A percentile compares a stretch with the other conserved stretches of the same genome.
Evolutionary conservation across 64 coral and sea anemone species (phyloP).

Genomic region (Platygyra sinensis): DNA sequence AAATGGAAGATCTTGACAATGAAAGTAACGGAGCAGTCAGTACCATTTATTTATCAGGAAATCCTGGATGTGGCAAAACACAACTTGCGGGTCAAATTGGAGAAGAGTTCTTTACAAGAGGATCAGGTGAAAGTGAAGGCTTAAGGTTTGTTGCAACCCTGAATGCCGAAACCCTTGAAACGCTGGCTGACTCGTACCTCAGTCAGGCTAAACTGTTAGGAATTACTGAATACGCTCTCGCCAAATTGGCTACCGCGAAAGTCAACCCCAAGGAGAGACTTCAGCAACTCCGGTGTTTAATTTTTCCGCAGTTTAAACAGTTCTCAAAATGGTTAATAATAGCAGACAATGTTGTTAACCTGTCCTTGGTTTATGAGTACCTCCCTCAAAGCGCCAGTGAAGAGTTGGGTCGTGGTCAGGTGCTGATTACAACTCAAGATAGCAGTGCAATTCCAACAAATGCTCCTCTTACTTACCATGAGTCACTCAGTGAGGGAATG

Average conservation of each 20-base stretch:
- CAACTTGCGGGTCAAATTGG: conserved; percentile 42
- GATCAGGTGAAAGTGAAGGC: background rate
- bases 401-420: conserved; percentile 1
- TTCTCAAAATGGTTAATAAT: conserved; percentile 13
- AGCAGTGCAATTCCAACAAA: background rate
- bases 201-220: background rate
- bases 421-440: conserved; percentile 35
- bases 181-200: conserved; percentile 4
- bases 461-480: background rate
- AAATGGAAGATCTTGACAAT: conserved; percentile 4
- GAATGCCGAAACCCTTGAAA: background rate
- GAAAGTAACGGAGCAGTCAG: background rate
- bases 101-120: background rate
- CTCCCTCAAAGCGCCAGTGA: background rate
- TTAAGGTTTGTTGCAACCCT: background rate
- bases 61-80: conserved; percentile 60
- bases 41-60: conserved; percentile 48
- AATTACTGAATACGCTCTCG: background rate
- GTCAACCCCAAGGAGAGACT: background rate
- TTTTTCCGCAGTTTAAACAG: background rate
- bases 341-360: conserved; percentile 8
- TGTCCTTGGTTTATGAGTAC: background rate
- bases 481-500: conserved; percentile 24
- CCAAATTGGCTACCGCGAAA: background rate
- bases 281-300: background rate